Evolutionary conservation across 2,888 invertebrate species (phyloP), one percentile per base, ranked within the genome.

Genomic region (Vannuccia rotundouncinata): DNA sequence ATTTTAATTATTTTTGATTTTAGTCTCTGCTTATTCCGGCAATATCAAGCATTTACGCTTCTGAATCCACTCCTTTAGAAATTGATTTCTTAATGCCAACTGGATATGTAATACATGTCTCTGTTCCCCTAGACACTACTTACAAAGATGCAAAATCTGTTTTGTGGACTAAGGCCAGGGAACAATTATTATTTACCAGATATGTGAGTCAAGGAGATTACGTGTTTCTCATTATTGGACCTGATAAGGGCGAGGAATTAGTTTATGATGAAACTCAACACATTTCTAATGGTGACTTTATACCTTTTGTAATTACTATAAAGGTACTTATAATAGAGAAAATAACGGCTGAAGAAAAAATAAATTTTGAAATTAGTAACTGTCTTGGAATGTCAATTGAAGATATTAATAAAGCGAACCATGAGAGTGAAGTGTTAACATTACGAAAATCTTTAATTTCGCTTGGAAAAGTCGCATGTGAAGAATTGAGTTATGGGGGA

Each of bases 221-320:
- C 83, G 89, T 90, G 79, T 90, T 90, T 83, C 87, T 89, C 13
- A 89, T 89, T 73, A 88, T 90, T 31, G 90, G 89, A 0, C 85
- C 85, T 82, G 90, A 90, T 84, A 90, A 89, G 0, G 89, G 89
- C 83, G 84, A 86, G 59, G 90, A 90, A 84, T 90, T 90, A 83
- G 90, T 90, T 84, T 90, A 89, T 84, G 90, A 90, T 84, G 90
- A 91, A 84, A 87, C 88, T 0, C 84, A 90, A 74, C 85, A 90
- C 22, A 84, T 90, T 0, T 90, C n/a, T n/a, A n/a, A n/a, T n/a
- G n/a, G 90, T 86, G 90, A 91, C 83, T 85, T 90, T 22, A 86
- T 89, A 74, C 86, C 90, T 10, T 90, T 90, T 84, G 88, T 89
- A 79, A 89, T 90, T 0, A 87, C 90, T 82, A 86, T 90, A 59